Percentiles rank a stretch among this genome's conserved stretches.
These are phyloP conservation scores for Himalopsyche japonica DNA, from an alignment of 2,888 invertebrate species.

Conservation along the genomic window DNA sequence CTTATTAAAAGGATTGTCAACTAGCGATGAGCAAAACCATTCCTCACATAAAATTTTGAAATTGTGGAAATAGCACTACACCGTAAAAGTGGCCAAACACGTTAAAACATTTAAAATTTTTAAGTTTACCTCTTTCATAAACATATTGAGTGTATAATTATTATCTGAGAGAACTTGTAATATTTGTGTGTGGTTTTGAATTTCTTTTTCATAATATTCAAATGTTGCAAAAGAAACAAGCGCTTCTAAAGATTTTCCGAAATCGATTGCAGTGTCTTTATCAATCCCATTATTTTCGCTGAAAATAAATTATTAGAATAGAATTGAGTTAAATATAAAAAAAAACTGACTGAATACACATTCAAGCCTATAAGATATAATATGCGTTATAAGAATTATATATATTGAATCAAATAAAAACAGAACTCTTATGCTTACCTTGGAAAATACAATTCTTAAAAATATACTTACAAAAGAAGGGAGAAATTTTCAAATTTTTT, in stretches of 20 bases:
- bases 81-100: too few relatives aligned
- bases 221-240: constrained; percentile 29
- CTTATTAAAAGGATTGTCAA: too few relatives aligned
- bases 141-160: constrained; percentile 25
- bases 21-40: too few relatives aligned
- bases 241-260: constrained; percentile 22
- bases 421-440: too few relatives aligned
- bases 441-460: not conserved
- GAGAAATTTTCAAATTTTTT: constrained; percentile 16
- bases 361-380: too few relatives aligned
- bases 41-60: too few relatives aligned
- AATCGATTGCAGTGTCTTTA: constrained; percentile 12
- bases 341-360: too few relatives aligned
- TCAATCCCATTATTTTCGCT: constrained; percentile 9
- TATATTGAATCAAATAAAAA: too few relatives aligned
- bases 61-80: too few relatives aligned
- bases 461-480: constrained; percentile 17
- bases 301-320: not conserved
- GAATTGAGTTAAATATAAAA: not conserved
- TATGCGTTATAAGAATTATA: too few relatives aligned
- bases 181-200: constrained; percentile 15
- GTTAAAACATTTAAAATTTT: too few relatives aligned
- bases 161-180: constrained; percentile 11
- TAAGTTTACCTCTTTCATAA: constrained; percentile 28
- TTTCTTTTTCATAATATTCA: constrained; percentile 15